These are phyloP conservation scores for Sturnira hondurensis DNA, from an alignment of 2,113 vertebrate species.

Conservation along the genomic window DNA sequence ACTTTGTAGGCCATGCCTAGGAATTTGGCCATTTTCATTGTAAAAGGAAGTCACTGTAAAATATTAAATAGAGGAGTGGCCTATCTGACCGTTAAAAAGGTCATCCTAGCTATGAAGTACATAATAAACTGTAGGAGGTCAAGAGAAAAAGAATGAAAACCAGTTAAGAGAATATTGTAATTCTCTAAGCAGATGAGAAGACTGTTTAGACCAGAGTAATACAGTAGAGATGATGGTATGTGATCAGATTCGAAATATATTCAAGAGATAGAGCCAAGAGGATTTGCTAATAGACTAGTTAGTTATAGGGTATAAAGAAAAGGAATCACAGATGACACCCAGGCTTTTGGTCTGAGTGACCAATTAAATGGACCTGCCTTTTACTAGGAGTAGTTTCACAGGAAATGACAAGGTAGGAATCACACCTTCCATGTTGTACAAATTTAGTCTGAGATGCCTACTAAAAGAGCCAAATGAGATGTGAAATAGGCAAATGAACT, in stretches of 20 bases:
- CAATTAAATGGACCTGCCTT: not conserved
- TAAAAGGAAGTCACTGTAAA: not conserved
- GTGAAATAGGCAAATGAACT: not conserved
- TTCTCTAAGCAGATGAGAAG: conserved; percentile 5
- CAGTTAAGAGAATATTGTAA: not conserved
- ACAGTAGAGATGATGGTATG: not conserved
- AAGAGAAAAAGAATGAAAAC: conserved; percentile 22
- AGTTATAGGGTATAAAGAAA: not conserved
- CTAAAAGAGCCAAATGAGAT: not conserved
- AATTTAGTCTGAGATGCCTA: not conserved
- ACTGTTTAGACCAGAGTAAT: not conserved
- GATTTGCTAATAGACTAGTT: not conserved
- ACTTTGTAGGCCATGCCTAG: not conserved
- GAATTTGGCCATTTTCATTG: not conserved
- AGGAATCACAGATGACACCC: not conserved
- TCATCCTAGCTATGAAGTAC: not conserved
- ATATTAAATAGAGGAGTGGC: not conserved
- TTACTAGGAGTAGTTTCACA: not conserved
- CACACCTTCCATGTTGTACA: not conserved
- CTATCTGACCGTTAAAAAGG: not conserved
- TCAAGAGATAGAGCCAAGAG: not conserved
- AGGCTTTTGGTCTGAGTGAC: not conserved
- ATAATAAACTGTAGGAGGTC: not conserved
- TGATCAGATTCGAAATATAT: conserved; percentile 26
- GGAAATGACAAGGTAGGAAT: not conserved